These are phyloP conservation scores for Chiloscyllium punctatum DNA, from an alignment of 2,797 vertebrate species.

Conservation along the genomic window DNA sequence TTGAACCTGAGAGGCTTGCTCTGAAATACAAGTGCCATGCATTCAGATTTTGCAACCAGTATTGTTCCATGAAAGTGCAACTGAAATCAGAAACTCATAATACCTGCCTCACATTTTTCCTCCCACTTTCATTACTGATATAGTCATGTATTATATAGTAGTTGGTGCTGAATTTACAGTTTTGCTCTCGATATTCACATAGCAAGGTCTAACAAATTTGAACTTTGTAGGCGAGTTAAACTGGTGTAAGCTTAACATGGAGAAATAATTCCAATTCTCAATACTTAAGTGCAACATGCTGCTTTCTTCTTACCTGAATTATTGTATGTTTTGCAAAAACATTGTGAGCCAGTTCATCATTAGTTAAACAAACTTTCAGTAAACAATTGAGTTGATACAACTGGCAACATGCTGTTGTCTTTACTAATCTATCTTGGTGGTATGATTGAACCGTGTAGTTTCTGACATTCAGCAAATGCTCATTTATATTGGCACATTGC, in stretches of 20 bases:
- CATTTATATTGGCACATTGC: background rate
- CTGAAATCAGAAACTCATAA: background rate
- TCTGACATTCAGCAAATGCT: background rate
- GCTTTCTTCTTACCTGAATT: background rate
- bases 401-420: background rate
- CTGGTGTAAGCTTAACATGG: background rate
- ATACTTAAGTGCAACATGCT: background rate
- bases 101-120: background rate
- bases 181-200: background rate
- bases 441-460: background rate
- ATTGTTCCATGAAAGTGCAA: background rate
- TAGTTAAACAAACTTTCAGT: background rate
- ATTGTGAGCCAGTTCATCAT: background rate
- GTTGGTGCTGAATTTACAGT: background rate
- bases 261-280: conserved; percentile 18
- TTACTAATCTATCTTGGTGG: background rate
- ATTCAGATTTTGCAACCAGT: background rate
- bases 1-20: background rate
- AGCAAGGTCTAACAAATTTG: background rate
- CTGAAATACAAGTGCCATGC: background rate
- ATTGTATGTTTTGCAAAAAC: background rate
- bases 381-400: background rate
- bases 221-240: background rate
- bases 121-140: background rate
- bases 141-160: background rate